phyloP scores from a whole-genome alignment of 2,888 invertebrate genomes.

The Netelia fuscicornis region DNA sequence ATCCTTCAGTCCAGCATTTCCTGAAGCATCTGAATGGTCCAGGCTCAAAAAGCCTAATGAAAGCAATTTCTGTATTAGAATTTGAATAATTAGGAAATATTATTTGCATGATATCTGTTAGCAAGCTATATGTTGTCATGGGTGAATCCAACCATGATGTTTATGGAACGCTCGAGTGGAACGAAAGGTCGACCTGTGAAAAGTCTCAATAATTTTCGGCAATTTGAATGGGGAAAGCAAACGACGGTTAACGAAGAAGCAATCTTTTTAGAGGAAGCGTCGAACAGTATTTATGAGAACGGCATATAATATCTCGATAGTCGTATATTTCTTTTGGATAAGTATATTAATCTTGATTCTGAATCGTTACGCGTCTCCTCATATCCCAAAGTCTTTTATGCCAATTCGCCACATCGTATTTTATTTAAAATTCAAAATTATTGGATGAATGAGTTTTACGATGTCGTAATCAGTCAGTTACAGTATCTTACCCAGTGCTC shows the following conservation, averaged over 20 bases:
- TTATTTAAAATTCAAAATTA: background rate
- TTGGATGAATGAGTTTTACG: too few relatives aligned
- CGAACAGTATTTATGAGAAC: background rate
- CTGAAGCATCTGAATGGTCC: slow-evolving; percentile 70
- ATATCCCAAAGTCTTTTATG: too few relatives aligned
- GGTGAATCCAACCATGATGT: too few relatives aligned
- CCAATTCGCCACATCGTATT: background rate
- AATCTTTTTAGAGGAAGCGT: background rate
- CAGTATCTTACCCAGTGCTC: slow-evolving; percentile 69
- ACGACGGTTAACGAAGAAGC: background rate
- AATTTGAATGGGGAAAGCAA: too few relatives aligned
- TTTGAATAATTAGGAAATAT: too few relatives aligned
- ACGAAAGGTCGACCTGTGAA: too few relatives aligned
- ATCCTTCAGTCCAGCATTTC: slow-evolving; percentile 82
- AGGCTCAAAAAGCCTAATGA: slow-evolving; percentile 71
- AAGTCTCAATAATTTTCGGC: too few relatives aligned
- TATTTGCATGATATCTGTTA: too few relatives aligned
- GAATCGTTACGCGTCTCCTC: too few relatives aligned
- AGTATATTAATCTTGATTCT: background rate
- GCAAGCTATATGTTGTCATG: too few relatives aligned
- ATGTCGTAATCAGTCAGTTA: too few relatives aligned
- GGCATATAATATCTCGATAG: background rate
- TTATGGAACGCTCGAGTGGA: too few relatives aligned
- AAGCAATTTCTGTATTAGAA: background rate
- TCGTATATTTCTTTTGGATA: background rate